Base-by-base conservation (phyloP, 1,140 invertebrate genomes). In the Brachionus plicatilis region DNA sequence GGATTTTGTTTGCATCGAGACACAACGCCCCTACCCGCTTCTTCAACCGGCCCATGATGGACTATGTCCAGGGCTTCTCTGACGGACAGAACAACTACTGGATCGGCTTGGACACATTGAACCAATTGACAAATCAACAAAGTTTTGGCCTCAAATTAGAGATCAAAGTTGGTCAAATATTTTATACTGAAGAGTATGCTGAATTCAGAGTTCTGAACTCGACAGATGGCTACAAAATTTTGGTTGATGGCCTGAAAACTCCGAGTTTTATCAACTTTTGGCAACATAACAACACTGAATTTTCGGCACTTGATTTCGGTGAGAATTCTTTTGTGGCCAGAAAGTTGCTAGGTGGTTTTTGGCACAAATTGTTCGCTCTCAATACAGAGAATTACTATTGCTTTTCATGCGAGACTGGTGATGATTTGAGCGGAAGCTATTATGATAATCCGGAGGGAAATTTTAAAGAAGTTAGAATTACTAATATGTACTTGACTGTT, bases 341-440 rank as follows among this genome's bases (percentile, higher is more conserved):
- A 43, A 72, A 20, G 9, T n/a, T 72, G 9, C 12, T 43, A 17
- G 68, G 68, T 72, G 68, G 68, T n/a, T 72, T 72, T 43, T 72
- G 68, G 68, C 68, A 72, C 41, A 72, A 68, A 37, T 33, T 68
- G 27, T 68, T 68, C 17, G 66, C 68, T 20, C 41, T 72, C 7
- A 43, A 72, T 72, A 43, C 68, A 2, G 68, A 72, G 11, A 20
- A 41, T 17, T 72, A 41, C 9, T 72, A 72, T 43, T 72, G 68
- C 17, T 72, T 72, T 72, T 72, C 68, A 17, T 72, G 68, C 43
- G 68, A 72, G 68, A 72, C 68, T 43, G 68, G 68, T 41, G 37
- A 43, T 72, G 68, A 72, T 43, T 37, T 17, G n/a, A 45, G 4
- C 8, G 68, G 68, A 43, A 72, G 68, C 37, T 72, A 43, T 43